Evolutionary conservation across 1,140 invertebrate genomes (phyloP).

Genomic region (Holotrichia oblita): DNA sequence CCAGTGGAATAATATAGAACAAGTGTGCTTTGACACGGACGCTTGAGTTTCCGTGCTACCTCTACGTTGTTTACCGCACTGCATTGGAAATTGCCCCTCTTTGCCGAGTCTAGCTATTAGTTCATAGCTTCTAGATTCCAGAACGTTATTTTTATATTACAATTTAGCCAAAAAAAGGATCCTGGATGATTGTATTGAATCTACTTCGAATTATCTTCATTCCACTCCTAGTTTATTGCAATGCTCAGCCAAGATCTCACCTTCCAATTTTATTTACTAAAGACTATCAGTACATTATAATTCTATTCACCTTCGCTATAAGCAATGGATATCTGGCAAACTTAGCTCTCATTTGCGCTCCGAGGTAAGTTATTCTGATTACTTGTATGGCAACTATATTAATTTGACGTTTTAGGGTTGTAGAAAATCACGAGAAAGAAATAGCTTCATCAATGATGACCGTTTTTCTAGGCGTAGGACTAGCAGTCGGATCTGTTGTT

Average conservation of each 20-base stretch:
- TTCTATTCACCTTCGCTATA: slow-evolving; percentile 82
- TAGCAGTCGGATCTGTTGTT: slow-evolving; percentile 79
- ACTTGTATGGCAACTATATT: slow-evolving; percentile 2
- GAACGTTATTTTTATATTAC: slow-evolving; percentile 41
- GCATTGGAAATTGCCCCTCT: no score
- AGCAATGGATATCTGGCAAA: slow-evolving; percentile 93
- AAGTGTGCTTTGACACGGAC: no score
- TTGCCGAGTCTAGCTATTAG: no score
- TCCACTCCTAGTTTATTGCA: slow-evolving; percentile 88
- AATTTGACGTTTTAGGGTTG: slow-evolving; percentile 68
- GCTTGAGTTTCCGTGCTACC: no score
- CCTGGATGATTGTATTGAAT: slow-evolving; percentile 71
- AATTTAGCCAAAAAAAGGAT: slow-evolving; percentile 74
- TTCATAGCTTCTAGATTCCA: background rate
- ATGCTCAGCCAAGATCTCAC: slow-evolving; percentile 80
- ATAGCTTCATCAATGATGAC: slow-evolving; percentile 87
- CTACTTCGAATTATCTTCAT: slow-evolving; percentile 77
- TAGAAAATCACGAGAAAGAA: slow-evolving; percentile 83
- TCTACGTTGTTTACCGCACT: no score
- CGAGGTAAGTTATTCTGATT: slow-evolving; percentile 72
- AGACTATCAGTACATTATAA: slow-evolving; percentile 85
- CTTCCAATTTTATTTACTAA: slow-evolving; percentile 81
- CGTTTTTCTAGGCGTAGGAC: slow-evolving; percentile 83
- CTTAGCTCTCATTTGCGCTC: slow-evolving; percentile 84
- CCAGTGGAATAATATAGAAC: no score